Evolutionary conservation across 2,888 invertebrate genomes (phyloP).

Genomic region (Drosophila mimica): DNA sequence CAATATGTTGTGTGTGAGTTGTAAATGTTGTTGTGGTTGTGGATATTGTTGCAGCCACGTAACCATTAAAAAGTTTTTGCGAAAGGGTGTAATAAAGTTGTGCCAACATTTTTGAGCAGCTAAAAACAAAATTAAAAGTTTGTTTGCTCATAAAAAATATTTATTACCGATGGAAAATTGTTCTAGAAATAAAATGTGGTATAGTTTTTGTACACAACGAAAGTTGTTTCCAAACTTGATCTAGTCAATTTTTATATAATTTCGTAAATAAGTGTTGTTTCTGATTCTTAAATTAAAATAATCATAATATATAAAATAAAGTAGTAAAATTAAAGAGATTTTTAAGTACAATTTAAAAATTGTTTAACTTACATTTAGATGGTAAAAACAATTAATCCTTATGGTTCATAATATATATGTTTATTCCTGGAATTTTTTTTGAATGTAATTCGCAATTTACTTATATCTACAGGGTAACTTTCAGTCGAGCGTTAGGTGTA

Average conservation of each 20-base stretch:
- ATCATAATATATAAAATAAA: not conserved
- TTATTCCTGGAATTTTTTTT: not conserved
- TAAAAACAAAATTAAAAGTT: constrained; percentile 2
- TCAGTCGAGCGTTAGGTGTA: not conserved
- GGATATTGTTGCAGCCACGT: not conserved
- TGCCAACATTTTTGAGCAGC: not conserved
- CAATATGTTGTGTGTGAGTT: constrained; percentile 34
- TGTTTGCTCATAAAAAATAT: not conserved
- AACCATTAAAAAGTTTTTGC: constrained; percentile 1
- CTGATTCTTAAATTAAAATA: not conserved
- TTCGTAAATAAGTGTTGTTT: not conserved
- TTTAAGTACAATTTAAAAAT: not conserved
- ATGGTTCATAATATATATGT: not conserved
- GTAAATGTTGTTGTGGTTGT: constrained; percentile 1
- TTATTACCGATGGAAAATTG: not conserved
- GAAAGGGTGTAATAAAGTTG: constrained; percentile 9
- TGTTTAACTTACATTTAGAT: not conserved
- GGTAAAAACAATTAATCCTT: not conserved
- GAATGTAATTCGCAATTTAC: not conserved
- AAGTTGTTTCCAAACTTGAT: not conserved
- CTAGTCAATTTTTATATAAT: not conserved
- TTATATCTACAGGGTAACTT: not conserved
- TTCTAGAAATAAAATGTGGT: not conserved
- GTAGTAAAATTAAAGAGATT: not conserved
- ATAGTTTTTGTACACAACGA: not conserved